Evolutionary conservation across 2,888 invertebrate genomes (phyloP), one percentile per base, ranked within the genome.

Genomic region (Amphimallon solstitiale): DNA sequence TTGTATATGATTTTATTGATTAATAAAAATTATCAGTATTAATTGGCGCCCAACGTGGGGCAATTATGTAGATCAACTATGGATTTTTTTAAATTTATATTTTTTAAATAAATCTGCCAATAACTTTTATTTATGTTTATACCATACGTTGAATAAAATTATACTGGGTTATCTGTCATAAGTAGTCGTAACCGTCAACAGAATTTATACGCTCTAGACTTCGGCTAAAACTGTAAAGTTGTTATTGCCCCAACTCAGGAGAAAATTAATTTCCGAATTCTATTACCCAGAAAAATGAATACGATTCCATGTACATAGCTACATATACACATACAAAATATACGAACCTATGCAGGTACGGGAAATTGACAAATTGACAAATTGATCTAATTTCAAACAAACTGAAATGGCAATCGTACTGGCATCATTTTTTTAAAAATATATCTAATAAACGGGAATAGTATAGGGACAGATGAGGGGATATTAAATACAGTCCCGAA

Each of bases 371-470:
- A n/a, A 69, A 69, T 68, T 68, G 70, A 68, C 63, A 69, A 69
- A 69, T 68, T 65, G 68, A 69, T 63, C 54, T 69, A 71, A 71
- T 71, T 71, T 71, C 68, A 71, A 68, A 64, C 68, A 68, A 69
- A 69, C 67, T 69, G 61, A 62, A 64, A 64, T 29, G 67, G 67
- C 63, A 69, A 70, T 70, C 68, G 67, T n/a, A 68, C 68, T 67
- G 65, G 67, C 56, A 7, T 43, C 54, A 62, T 61, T 65, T 63
- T 66, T 62, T 67, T 56, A 59, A 63, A 70, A 67, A 67, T 29
- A 29, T 68, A 66, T 70, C 67, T 70, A 69, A 70, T 70, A 70
- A 70, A 60, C 65, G 66, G 29, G 40, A 59, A 62, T 68, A 67
- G 64, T 69, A 2, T 23, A 29, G 9, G 9, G 29, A 29, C 3